Percentiles rank a stretch among this genome's conserved stretches.
Conservation (phyloP, 2,797 vertebrate species). For the Vespertilio murinus region DNA sequence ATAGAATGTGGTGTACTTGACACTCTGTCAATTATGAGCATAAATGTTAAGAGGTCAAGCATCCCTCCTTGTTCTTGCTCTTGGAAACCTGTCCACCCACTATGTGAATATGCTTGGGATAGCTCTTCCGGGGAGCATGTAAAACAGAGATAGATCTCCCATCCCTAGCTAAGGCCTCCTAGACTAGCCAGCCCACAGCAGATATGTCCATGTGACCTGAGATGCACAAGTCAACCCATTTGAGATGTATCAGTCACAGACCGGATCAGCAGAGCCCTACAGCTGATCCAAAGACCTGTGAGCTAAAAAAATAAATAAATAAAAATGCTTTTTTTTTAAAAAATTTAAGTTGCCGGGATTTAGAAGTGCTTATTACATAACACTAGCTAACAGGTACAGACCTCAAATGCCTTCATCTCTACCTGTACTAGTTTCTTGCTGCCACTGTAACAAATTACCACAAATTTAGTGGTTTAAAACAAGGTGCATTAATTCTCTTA, state of each 20-base stretch:
- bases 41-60: background rate
- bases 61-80: background rate
- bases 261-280: background rate
- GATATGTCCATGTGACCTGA: background rate
- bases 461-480: background rate
- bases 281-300: background rate
- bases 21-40: background rate
- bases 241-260: background rate
- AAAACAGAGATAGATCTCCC: background rate
- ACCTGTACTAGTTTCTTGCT: background rate
- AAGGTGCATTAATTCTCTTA: slow-evolving; percentile 4
- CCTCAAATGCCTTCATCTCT: slow-evolving; percentile 5
- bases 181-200: background rate
- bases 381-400: background rate
- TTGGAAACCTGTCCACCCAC: background rate
- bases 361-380: background rate
- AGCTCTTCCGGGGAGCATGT: background rate
- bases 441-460: background rate
- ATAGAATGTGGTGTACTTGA: background rate
- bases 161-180: background rate
- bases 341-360: background rate
- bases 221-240: background rate
- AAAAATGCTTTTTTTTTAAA: background rate
- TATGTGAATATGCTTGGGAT: background rate
- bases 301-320: background rate